These are phyloP conservation scores for Choristoneura fumiferana DNA, from an alignment of 1,140 invertebrate species.

Conservation along the genomic window DNA sequence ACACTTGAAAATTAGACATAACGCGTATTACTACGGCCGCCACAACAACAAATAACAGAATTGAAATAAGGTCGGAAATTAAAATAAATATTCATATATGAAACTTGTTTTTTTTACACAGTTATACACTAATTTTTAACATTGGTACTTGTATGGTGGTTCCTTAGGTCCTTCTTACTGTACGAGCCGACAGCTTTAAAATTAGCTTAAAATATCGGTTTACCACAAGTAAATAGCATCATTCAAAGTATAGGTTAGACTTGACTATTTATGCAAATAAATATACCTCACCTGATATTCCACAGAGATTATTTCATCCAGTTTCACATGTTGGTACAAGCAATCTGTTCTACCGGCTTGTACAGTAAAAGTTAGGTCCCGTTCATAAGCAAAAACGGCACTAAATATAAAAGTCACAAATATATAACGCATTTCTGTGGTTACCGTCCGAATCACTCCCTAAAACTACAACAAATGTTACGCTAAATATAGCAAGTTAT, in stretches of 20 bases:
- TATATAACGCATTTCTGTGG: conserved; percentile 54
- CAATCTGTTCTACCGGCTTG: conserved; percentile 84
- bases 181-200: too few species aligned
- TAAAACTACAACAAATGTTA: background rate
- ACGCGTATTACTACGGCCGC: too few species aligned
- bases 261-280: background rate
- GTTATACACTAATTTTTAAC: too few species aligned
- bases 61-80: too few species aligned
- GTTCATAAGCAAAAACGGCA: conserved; percentile 73
- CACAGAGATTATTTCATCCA: conserved; percentile 82
- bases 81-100: too few species aligned
- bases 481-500: conserved; percentile 18
- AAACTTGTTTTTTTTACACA: too few species aligned
- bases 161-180: too few species aligned
- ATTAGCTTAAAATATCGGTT: too few species aligned
- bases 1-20: too few species aligned
- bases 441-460: background rate
- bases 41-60: too few species aligned
- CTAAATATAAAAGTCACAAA: conserved; percentile 54
- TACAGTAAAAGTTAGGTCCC: conserved; percentile 85
- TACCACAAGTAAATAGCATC: background rate
- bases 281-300: conserved; percentile 83
- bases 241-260: background rate
- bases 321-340: conserved; percentile 82
- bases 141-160: too few species aligned